phyloP scores from a whole-genome alignment of 2,888 invertebrate species.

The Leptopilina drosophilae region DNA sequence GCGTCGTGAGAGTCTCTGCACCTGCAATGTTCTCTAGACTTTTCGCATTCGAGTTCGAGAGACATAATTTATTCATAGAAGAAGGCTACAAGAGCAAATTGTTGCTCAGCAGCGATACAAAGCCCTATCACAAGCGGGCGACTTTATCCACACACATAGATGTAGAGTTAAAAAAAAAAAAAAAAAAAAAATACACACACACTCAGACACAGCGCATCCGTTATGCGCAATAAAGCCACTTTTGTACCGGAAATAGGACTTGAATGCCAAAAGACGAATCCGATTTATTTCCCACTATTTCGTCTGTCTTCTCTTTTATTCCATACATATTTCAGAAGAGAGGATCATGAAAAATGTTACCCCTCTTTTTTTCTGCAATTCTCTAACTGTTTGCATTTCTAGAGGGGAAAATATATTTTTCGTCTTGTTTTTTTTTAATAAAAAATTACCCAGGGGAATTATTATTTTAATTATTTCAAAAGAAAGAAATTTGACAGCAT shows the following conservation, averaged over 20 bases:
- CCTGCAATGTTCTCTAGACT: slow-evolving; percentile 61
- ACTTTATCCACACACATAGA: not conserved
- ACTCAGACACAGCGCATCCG: not conserved
- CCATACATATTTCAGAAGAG: slow-evolving; percentile 1
- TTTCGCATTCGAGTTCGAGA: slow-evolving; percentile 61
- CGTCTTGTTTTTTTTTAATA: too few relatives aligned
- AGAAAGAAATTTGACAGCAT: too few relatives aligned
- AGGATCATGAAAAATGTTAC: slow-evolving; percentile 9
- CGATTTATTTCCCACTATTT: slow-evolving; percentile 16
- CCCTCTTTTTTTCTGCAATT: not conserved
- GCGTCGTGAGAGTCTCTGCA: slow-evolving; percentile 59
- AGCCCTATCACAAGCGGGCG: slow-evolving; percentile 18
- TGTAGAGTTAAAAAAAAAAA: too few relatives aligned
- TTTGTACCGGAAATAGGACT: slow-evolving; percentile 26
- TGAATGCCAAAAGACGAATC: slow-evolving; percentile 29
- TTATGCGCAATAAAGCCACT: slow-evolving; percentile 34
- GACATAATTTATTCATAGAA: slow-evolving; percentile 66
- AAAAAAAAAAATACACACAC: not conserved
- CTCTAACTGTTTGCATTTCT: too few relatives aligned
- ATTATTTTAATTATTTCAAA: too few relatives aligned
- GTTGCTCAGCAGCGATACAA: slow-evolving; percentile 52
- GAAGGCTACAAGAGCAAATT: slow-evolving; percentile 57
- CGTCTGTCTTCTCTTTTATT: not conserved
- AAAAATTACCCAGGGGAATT: too few relatives aligned
- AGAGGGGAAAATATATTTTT: too few relatives aligned